These are phyloP conservation scores for Agrotis exclamationis DNA, from an alignment of 2,888 invertebrate genomes.

Conservation along the genomic window DNA sequence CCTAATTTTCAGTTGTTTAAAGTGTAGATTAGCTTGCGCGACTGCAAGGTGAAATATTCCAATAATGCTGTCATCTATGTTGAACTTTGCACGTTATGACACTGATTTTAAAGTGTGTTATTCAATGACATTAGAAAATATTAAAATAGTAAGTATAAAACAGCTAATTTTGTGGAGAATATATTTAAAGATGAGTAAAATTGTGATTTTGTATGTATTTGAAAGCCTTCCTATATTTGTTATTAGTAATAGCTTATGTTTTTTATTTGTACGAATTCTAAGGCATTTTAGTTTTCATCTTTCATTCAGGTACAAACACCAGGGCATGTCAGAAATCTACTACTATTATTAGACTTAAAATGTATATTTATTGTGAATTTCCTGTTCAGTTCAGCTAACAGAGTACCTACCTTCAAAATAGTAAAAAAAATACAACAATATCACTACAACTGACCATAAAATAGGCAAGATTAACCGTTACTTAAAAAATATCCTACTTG, in stretches of 20 bases:
- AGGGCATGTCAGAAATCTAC: background rate
- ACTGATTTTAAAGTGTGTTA: background rate
- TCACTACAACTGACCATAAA: slow-evolving; percentile 28
- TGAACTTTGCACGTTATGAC: background rate
- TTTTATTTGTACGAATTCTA: slow-evolving; percentile 8
- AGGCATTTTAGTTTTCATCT: background rate
- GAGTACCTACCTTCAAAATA: background rate
- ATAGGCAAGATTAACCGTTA: slow-evolving; percentile 71
- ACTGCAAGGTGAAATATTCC: background rate
- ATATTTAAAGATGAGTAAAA: background rate
- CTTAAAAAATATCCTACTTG: slow-evolving; percentile 89
- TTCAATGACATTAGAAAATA: background rate
- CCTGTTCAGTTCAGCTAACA: background rate
- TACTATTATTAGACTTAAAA: background rate
- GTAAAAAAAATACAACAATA: slow-evolving; percentile 22
- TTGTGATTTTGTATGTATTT: background rate
- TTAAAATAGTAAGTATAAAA: no score
- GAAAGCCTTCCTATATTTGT: background rate
- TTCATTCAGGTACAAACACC: background rate
- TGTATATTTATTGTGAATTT: no score
- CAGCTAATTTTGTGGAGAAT: background rate
- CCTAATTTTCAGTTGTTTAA: background rate
- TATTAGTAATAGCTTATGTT: background rate
- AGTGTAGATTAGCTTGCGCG: background rate
- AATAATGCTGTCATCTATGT: background rate